Percentiles rank a stretch among this genome's conserved stretches.
Conservation (phyloP, 2,797 vertebrate genomes). For the Lepidocolaptes lacrymiger region DNA sequence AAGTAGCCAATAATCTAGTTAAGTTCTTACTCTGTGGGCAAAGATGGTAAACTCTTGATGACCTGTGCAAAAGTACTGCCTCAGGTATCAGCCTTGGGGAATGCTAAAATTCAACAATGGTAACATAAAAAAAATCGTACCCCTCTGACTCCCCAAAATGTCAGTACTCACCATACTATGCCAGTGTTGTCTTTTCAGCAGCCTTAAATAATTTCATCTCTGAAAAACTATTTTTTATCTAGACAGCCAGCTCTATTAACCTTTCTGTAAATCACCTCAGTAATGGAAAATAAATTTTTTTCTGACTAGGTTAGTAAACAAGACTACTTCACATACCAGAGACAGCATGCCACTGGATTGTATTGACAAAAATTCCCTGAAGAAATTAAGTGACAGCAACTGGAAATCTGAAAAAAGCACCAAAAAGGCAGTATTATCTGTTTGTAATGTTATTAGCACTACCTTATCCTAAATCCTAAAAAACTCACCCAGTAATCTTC, state of each 20-base stretch:
- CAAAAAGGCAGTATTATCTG: neutral
- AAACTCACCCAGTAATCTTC: neutral
- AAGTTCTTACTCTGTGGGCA: neutral
- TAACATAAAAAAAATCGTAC: neutral
- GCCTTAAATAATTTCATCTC: neutral
- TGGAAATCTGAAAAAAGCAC: neutral
- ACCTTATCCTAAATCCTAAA: neutral
- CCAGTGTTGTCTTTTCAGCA: neutral
- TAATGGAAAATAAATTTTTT: neutral
- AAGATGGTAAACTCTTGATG: neutral
- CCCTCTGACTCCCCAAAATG: neutral
- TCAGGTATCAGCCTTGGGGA: neutral
- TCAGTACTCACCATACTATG: neutral
- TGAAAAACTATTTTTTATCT: neutral
- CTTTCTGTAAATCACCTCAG: neutral
- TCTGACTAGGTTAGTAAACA: neutral
- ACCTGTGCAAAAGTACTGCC: neutral
- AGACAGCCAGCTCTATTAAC: neutral
- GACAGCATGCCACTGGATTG: neutral
- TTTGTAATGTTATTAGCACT: neutral
- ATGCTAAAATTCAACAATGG: neutral
- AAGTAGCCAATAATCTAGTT: neutral
- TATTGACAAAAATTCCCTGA: neutral
- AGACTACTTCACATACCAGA: neutral
- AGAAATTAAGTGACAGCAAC: neutral